Evolutionary conservation across 2,113 vertebrate species (phyloP).

Genomic region (Myxocyprinus asiaticus): DNA sequence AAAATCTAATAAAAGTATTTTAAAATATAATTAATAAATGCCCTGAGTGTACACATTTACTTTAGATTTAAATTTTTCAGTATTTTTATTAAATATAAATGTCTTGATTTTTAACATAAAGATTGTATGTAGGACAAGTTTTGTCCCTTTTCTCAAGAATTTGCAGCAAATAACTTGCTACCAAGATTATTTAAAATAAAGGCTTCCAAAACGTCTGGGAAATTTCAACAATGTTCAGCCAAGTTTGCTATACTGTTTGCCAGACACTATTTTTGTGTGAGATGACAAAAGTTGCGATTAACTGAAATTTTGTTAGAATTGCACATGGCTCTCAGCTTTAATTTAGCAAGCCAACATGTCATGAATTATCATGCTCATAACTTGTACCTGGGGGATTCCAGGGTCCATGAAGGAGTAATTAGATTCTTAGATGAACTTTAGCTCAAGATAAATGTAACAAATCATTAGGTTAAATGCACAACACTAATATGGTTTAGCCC

Average conservation of each 20-base stretch:
- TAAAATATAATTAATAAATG: too few species aligned
- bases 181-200: too few species aligned
- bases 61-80: too few species aligned
- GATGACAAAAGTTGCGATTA: neutral
- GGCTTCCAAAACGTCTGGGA: too few species aligned
- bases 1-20: too few species aligned
- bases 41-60: too few species aligned
- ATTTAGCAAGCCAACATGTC: neutral
- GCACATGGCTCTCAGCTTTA: neutral
- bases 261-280: neutral
- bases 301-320: neutral
- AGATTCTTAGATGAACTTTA: slow-evolving; percentile 16
- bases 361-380: neutral
- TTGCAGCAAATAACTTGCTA: too few species aligned
- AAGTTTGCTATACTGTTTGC: neutral
- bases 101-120: too few species aligned
- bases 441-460: slow-evolving; percentile 21
- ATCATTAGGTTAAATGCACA: slow-evolving; percentile 1
- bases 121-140: too few species aligned
- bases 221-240: too few species aligned
- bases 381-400: neutral
- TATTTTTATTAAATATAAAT: too few species aligned
- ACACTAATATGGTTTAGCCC: slow-evolving; percentile 2
- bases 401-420: slow-evolving; percentile 16
- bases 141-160: too few species aligned